phyloP scores from a whole-genome alignment of 2,113 vertebrate species.

The Eulacestoma nigropectus region DNA sequence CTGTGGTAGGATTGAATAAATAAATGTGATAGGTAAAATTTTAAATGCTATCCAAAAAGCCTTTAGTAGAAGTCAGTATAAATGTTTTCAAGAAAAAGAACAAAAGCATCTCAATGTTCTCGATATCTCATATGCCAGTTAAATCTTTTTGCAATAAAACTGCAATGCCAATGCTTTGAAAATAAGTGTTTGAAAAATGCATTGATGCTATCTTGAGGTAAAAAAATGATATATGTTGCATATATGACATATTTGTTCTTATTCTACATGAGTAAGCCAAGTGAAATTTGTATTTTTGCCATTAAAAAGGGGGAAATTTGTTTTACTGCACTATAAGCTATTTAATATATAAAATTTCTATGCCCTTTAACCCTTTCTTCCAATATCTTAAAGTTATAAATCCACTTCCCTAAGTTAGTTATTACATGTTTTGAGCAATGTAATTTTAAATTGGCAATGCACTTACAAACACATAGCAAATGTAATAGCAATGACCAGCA shows the following conservation, averaged over 20 bases:
- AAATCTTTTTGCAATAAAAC: background rate
- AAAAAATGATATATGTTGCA: background rate
- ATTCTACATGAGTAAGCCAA: background rate
- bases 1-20: background rate
- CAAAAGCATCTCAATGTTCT: background rate
- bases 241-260: background rate
- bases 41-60: background rate
- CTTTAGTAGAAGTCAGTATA: background rate
- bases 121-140: background rate
- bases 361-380: background rate
- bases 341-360: background rate
- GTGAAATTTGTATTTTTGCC: background rate
- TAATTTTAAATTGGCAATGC: background rate
- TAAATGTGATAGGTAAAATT: background rate
- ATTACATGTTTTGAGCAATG: background rate
- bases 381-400: background rate
- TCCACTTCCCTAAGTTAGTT: background rate
- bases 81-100: background rate
- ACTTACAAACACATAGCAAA: background rate
- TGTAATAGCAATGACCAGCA: background rate
- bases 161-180: background rate
- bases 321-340: background rate
- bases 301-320: background rate
- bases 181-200: background rate
- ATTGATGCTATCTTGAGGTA: background rate